Conservation (phyloP, 2,797 vertebrate species). For the Lycodopsis pacificus region DNA sequence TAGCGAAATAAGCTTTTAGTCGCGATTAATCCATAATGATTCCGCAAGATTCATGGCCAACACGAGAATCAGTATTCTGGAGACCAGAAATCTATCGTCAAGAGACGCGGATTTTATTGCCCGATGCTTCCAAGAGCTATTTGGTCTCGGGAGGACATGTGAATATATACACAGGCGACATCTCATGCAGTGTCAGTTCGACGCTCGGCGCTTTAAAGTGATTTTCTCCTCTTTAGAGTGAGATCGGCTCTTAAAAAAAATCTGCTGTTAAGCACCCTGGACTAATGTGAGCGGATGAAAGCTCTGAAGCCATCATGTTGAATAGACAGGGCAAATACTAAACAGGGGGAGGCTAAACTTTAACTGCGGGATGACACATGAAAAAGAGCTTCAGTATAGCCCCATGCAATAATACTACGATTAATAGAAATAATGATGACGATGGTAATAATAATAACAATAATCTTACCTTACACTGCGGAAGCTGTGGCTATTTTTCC, state of each 20-base stretch:
- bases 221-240: slow-evolving; percentile 54
- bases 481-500: slow-evolving; percentile 97
- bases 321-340: slow-evolving; percentile 56
- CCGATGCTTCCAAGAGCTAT: slow-evolving; percentile 66
- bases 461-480: slow-evolving; percentile 95
- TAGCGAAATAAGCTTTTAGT: slow-evolving; percentile 63
- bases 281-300: slow-evolving; percentile 54
- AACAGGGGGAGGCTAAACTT: slow-evolving; percentile 72
- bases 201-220: slow-evolving; percentile 73
- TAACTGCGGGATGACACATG: slow-evolving; percentile 69
- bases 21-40: slow-evolving; percentile 65
- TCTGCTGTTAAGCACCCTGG: slow-evolving; percentile 57
- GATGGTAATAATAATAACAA: slow-evolving; percentile 15
- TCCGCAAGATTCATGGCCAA: slow-evolving; percentile 67
- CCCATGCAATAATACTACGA: slow-evolving; percentile 21
- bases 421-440: slow-evolving; percentile 17
- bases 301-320: slow-evolving; percentile 54
- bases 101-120: slow-evolving; percentile 61
- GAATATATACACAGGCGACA: slow-evolving; percentile 63
- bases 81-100: slow-evolving; percentile 59
- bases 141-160: slow-evolving; percentile 62
- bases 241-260: slow-evolving; percentile 60
- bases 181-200: slow-evolving; percentile 68
- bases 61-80: slow-evolving; percentile 67
- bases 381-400: slow-evolving; percentile 35